Conservation (phyloP, 2,797 vertebrate genomes). For the Pipistrellus kuhlii region DNA sequence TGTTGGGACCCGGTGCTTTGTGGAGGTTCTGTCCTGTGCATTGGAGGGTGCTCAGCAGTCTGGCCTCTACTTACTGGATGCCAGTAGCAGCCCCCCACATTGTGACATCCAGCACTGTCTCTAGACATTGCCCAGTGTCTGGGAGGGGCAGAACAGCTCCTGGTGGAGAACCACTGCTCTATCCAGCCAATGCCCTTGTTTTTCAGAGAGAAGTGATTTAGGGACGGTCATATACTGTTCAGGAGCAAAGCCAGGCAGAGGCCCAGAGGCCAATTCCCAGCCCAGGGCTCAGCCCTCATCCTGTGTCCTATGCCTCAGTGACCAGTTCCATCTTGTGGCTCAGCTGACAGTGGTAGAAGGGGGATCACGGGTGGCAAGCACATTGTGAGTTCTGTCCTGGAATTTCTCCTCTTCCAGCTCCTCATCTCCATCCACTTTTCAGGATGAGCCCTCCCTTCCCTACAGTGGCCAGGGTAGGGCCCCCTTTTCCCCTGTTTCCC, state of each 20-base stretch:
- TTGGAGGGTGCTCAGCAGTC: not conserved
- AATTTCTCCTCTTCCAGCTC: not conserved
- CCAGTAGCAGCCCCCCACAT: not conserved
- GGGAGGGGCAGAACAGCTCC: too few species aligned
- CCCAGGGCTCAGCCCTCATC: not conserved
- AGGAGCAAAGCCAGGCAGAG: not conserved
- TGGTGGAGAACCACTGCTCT: not conserved
- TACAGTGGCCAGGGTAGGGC: not conserved
- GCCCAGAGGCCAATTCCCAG: not conserved
- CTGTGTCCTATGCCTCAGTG: not conserved
- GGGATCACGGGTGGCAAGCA: rapidly evolving
- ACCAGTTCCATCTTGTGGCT: not conserved
- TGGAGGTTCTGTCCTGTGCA: not conserved
- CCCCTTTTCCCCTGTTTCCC: not conserved
- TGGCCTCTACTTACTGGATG: not conserved
- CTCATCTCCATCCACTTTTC: not conserved
- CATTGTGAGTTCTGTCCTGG: not conserved
- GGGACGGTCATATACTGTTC: not conserved
- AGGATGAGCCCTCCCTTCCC: not conserved
- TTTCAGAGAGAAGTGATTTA: not conserved
- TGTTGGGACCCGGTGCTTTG: not conserved
- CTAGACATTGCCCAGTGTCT: not conserved
- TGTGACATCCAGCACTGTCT: not conserved
- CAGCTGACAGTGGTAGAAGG: not conserved
- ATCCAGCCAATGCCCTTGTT: not conserved